A percentile compares a stretch with the other conserved stretches of the same genome.
These are phyloP conservation scores for Jacana jacana DNA, from an alignment of 2,113 vertebrate genomes.

Conservation along the genomic window DNA sequence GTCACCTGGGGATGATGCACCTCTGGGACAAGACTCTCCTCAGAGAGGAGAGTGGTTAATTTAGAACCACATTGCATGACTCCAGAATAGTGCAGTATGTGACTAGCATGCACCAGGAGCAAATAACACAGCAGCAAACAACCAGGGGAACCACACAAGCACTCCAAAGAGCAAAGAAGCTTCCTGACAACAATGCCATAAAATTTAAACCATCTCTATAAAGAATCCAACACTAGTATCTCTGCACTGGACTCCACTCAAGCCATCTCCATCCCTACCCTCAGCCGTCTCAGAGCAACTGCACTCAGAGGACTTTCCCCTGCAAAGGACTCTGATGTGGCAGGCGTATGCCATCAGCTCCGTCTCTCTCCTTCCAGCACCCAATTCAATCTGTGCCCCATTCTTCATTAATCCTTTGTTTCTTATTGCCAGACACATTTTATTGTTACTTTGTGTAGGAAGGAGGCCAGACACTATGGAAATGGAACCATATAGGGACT, in stretches of 20 bases:
- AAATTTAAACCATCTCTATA: not conserved
- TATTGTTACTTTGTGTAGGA: slow-evolving; percentile 20
- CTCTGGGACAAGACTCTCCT: not conserved
- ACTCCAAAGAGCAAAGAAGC: not conserved
- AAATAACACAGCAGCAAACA: not conserved
- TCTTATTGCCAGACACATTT: not conserved
- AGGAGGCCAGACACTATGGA: slow-evolving; percentile 16
- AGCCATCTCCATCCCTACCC: not conserved
- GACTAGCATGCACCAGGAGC: not conserved
- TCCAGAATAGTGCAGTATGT: not conserved
- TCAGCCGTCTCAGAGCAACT: not conserved
- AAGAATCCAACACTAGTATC: not conserved
- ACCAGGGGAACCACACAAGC: not conserved
- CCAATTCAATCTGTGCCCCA: not conserved
- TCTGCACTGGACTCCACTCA: not conserved
- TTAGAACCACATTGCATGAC: not conserved
- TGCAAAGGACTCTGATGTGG: not conserved
- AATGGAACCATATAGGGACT: slow-evolving; percentile 51
- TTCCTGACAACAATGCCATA: not conserved
- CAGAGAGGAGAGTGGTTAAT: not conserved
- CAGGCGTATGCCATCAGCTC: not conserved
- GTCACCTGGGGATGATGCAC: not conserved
- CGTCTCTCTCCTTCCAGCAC: not conserved
- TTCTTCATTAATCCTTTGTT: not conserved
- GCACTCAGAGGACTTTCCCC: not conserved